Evolutionary conservation across 2,888 invertebrate genomes (phyloP).

Genomic region (Tuberolachnus salignus): DNA sequence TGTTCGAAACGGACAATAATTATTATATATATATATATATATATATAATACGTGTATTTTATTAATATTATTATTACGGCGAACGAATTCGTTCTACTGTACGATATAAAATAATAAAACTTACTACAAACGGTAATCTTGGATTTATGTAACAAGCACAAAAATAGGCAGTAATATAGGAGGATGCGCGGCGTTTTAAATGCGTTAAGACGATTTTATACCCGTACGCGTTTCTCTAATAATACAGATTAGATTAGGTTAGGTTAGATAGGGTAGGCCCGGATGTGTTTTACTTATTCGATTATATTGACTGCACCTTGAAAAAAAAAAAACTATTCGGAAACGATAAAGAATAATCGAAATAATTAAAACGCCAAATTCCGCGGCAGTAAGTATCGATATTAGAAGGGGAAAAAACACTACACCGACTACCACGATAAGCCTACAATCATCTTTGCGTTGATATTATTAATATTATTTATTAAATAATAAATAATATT

Average conservation of each 20-base stretch:
- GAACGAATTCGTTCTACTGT: too few species aligned
- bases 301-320: neutral
- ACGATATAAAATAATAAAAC: too few species aligned
- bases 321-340: neutral
- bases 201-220: neutral
- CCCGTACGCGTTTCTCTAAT: neutral
- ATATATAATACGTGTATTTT: neutral
- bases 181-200: too few species aligned
- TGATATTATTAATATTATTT: too few species aligned
- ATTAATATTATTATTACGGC: too few species aligned
- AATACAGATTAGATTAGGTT: neutral
- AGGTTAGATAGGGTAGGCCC: constrained; percentile 1
- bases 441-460: too few species aligned
- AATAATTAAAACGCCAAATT: constrained; percentile 3
- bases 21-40: neutral
- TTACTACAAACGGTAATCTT: too few species aligned
- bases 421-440: too few species aligned
- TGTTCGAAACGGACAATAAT: neutral
- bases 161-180: too few species aligned
- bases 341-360: constrained; percentile 8
- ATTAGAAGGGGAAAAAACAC: too few species aligned
- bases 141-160: too few species aligned
- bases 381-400: neutral
- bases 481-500: too few species aligned
- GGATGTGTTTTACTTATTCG: constrained; percentile 31